Conservation (phyloP, 53 echinoderm and acorn worm genomes). For the Luidia sarsii region DNA sequence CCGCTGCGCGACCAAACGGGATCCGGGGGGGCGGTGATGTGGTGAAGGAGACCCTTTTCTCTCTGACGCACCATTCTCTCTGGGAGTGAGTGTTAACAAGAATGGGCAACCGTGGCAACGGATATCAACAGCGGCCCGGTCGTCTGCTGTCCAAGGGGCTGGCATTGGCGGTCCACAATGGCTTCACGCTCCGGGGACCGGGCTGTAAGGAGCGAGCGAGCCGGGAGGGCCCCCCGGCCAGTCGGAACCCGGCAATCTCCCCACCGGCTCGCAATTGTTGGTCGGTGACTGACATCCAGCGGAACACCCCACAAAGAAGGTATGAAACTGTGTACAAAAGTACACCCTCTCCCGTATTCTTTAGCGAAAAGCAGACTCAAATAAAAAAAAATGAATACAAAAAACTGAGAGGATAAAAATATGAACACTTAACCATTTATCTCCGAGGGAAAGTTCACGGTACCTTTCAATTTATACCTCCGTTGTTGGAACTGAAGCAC, state of each 20-base stretch:
- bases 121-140: constrained; percentile 56
- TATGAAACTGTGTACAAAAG: background rate
- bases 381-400: background rate
- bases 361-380: background rate
- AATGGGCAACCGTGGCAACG: constrained; percentile 57
- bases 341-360: background rate
- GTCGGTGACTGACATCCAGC: constrained; percentile 28
- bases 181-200: constrained; percentile 34
- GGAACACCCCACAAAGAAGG: constrained; percentile 44
- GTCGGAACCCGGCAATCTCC: background rate
- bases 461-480: too few species aligned
- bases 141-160: too few species aligned
- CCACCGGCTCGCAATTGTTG: background rate
- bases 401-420: background rate
- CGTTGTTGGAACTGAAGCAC: too few species aligned
- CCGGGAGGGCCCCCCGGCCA: constrained; percentile 26
- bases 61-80: too few species aligned
- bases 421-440: background rate
- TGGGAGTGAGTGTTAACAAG: too few species aligned
- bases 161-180: background rate
- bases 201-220: background rate
- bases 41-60: too few species aligned
- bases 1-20: too few species aligned
- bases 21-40: too few species aligned
- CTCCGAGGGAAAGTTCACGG: too few species aligned